Evolutionary conservation across 1,140 invertebrate species (phyloP).

Genomic region (Drusus annulatus): DNA sequence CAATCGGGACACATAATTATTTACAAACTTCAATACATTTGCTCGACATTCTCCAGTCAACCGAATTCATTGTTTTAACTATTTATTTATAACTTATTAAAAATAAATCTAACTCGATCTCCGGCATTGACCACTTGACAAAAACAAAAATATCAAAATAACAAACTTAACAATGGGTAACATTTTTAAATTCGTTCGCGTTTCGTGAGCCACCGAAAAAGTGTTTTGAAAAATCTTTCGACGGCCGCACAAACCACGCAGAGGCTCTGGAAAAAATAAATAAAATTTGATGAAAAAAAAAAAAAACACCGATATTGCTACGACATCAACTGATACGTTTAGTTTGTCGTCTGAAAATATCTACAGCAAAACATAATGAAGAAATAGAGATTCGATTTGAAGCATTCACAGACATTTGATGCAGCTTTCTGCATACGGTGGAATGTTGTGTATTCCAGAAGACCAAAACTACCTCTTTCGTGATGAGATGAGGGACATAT

Average conservation of each 20-base stretch:
- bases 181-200: not conserved
- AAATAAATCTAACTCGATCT: too few species aligned
- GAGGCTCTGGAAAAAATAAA: not conserved
- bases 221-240: too few species aligned
- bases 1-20: constrained; percentile 15
- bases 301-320: constrained; percentile 10
- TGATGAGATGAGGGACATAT: too few species aligned
- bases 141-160: not conserved
- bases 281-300: constrained; percentile 5
- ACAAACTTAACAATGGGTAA: constrained; percentile 4
- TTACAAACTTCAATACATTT: constrained; percentile 13
- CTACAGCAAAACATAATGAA: too few species aligned
- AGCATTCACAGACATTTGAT: too few species aligned
- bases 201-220: not conserved
- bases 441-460: too few species aligned
- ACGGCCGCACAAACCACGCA: not conserved
- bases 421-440: too few species aligned
- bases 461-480: too few species aligned
- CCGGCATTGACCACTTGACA: not conserved
- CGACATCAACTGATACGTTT: not conserved
- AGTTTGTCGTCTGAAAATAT: not conserved
- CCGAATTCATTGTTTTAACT: constrained; percentile 7
- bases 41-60: not conserved
- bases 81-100: too few species aligned
- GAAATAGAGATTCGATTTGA: too few species aligned